Evolutionary conservation across 2,797 vertebrate species (phyloP), one percentile per base, ranked within the genome.

Genomic region (Mormyrus proboscirostris): DNA sequence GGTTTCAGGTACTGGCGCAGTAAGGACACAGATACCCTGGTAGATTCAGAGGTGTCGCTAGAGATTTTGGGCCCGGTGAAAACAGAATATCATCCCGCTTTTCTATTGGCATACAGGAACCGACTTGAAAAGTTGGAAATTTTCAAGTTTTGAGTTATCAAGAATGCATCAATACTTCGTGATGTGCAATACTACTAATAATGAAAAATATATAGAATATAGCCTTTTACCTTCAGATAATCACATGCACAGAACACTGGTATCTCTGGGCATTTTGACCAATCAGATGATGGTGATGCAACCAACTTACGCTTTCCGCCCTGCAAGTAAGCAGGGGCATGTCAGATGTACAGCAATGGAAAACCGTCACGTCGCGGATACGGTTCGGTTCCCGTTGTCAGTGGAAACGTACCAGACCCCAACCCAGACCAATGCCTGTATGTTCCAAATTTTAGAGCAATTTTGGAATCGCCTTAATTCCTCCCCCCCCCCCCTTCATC

Each of bases 1-100:
- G 98, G 97, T 99, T 94, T 99, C 98, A 97, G 98, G 98, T 99
- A 97, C 93, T 93, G 65, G 6, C 51, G 12, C 65, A 33, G 65
- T 14, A 6, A 33, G 29, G 29, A 29, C 65, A 16, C 29, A 33
- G 65, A 33, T 16, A 38, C 10, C 29, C 25, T 4, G 25, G 29
- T 33, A 33, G 22, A 69, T 33, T 65, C 62, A 65, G 62, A 25
- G 62, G 25, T 33, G 25, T 12, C 10, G 10, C 65, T 29, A 29
- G 62, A 33, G 62, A 69, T 69, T 29, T 29, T 69, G 9, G 25
- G 62, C 25, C 62, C 62, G 25, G 2, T 29, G 57, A 62, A 62
- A 25, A n/a, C n/a, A 62, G 59, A 33, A 69, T 73, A 38, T 73
- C 10, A 5, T 38, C 29, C 12, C 4, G 29, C 29, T 73, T 73